Evolutionary conservation across 2,888 invertebrate species (phyloP), one percentile per base, ranked within the genome.

Genomic region (Dinocampus coccinellae): DNA sequence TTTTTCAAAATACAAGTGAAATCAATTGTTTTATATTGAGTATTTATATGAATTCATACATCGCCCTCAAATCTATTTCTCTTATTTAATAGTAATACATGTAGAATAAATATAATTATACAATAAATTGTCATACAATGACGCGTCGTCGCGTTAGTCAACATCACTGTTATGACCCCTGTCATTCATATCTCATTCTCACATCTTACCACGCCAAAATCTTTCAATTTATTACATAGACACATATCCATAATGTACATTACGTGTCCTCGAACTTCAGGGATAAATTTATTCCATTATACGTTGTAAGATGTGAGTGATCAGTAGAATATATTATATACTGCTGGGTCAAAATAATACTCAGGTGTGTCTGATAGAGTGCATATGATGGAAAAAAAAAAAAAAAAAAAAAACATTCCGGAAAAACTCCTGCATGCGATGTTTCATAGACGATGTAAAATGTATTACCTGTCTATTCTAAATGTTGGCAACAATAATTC

Each of bases 401-500:
- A 4, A 16, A 4, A n/a, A 20, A 53, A 53, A n/a, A 20, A 58
- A n/a, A n/a, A n/a, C n/a, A n/a, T n/a, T n/a, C n/a, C n/a, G 55
- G 13, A 20, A 24, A 22, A 16, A 7, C 16, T 34, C 13, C 20
- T 64, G 26, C 26, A 63, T 11, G 9, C 2, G 29, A 63, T n/a
- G n/a, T 10, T 29, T 52, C 57, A 58, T 24, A 57, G 67, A 67
- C 39, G 34, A 57, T 42, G 58, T 29, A 67, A 42, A 47, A 67
- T 69, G 69, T 69, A 69, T 69, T 69, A 53, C 66, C 68, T 72
- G 72, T 76, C 74, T 71, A 76, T 76, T 76, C 65, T 75, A 52
- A 69, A 75, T 65, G 70, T 75, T 73, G 75, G 73, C 75, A 73
- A 70, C 76, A 74, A 75, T 74, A 74, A 75, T 67, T 74, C 75